Evolutionary conservation across 2,113 vertebrate species (phyloP), one percentile per base, ranked within the genome.

Genomic region (rat (Rattus norvegicus)): DNA sequence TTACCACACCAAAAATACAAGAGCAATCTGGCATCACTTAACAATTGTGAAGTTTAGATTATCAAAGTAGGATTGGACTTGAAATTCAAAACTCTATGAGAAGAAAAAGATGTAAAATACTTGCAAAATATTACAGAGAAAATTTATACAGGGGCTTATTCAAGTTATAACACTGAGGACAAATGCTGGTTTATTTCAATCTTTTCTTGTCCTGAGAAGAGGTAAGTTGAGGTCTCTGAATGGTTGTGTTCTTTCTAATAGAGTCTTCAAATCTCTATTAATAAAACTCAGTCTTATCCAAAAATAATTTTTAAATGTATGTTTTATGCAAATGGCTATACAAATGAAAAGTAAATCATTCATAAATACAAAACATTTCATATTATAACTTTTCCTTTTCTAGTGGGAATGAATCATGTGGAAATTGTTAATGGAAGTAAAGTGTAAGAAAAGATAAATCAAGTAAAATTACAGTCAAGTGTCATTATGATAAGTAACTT

Each of bases 381-480:
- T 54, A 80, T 72, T 61, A 77, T 49, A 56, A 26, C 10, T 30
- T 61, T 39, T 92, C 36, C 47, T 86, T 86, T 85, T 65, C 19
- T 76, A 54, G 22, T 47, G 76, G 3, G 30, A 85, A 47, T 65
- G 59, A 87, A 76, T 86, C 24, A 39, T 90, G 70, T 54, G 28
- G 33, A 73, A 90, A 12, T 28, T 80, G 1, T 54, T 80, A 89
- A 49, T 61, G 77, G 52, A 59, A 88, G 7, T 75, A 69, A 85
- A 80, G 12, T 63, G n/a, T 77, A 81, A 28, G 12, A 81, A 87
- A 36, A 43, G 43, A 28, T 76, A 92, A 65, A 90, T 69, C 49
- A 81, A 87, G 39, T 76, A 52, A 81, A 92, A 52, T 65, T 92
- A 10, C 6, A 70, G 67, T 83, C 59, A 91, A 90, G 22, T 94